A percentile compares a stretch with the other conserved stretches of the same genome.
These are phyloP conservation scores for Ciconia boyciana DNA, from an alignment of 2,113 vertebrate genomes.

Conservation along the genomic window DNA sequence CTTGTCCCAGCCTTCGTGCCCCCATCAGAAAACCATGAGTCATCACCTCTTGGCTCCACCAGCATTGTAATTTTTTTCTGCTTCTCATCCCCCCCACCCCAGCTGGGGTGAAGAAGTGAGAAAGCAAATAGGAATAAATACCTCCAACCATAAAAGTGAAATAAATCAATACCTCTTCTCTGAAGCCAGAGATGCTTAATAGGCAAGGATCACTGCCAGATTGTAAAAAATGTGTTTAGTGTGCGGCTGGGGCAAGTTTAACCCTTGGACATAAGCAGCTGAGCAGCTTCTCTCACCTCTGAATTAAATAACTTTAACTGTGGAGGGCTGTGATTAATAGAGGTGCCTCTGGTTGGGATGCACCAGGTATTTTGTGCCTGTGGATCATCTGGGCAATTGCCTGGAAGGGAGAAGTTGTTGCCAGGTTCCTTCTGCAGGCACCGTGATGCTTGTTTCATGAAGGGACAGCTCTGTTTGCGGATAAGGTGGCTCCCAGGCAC, in stretches of 20 bases:
- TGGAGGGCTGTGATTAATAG: slow-evolving; percentile 3
- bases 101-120: slow-evolving; percentile 24
- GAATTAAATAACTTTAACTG: slow-evolving; percentile 55
- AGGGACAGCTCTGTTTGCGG: not conserved
- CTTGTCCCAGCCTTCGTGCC: not conserved
- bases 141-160: slow-evolving; percentile 63
- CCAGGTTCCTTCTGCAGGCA: not conserved
- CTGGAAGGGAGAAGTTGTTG: not conserved
- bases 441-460: not conserved
- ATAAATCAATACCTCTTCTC: slow-evolving; percentile 69
- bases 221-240: slow-evolving; percentile 66
- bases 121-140: slow-evolving; percentile 69
- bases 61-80: not conserved
- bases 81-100: not conserved
- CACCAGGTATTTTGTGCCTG: not conserved
- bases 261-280: slow-evolving; percentile 51
- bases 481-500: not conserved
- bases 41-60: slow-evolving; percentile 18
- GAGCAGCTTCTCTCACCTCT: slow-evolving; percentile 37
- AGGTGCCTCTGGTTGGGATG: not conserved
- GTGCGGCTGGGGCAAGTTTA: slow-evolving; percentile 38
- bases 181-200: slow-evolving; percentile 70
- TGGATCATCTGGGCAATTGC: not conserved
- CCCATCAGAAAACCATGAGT: slow-evolving; percentile 1
- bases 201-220: slow-evolving; percentile 71